Percentiles rank a stretch among this genome's conserved stretches.
phyloP scores from a whole-genome alignment of 53 echinoderm and acorn worm genomes.

The Stichopus horrens region DNA sequence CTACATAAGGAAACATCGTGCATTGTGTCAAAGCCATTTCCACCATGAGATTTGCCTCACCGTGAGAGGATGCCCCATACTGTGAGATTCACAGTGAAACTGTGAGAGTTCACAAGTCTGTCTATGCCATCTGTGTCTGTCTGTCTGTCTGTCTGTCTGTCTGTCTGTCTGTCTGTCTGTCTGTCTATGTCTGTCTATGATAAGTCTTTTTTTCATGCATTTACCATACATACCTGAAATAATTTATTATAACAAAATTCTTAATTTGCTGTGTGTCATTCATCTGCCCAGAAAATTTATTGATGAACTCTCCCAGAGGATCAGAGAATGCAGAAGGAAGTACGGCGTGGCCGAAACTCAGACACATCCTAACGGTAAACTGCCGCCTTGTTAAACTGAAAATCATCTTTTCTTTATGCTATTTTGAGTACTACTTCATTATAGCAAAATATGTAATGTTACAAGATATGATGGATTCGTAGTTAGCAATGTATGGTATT shows the following conservation, averaged over 20 bases:
- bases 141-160: too few relatives aligned
- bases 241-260: background rate
- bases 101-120: too few relatives aligned
- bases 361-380: slow-evolving; percentile 74
- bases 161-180: too few relatives aligned
- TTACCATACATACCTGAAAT: background rate
- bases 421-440: background rate
- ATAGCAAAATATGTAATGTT: background rate
- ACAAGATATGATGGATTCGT: background rate
- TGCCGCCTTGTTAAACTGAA: background rate
- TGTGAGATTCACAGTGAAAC: too few relatives aligned
- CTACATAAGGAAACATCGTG: too few relatives aligned
- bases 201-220: too few relatives aligned
- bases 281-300: slow-evolving; percentile 55
- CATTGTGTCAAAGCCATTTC: too few relatives aligned
- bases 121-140: too few relatives aligned
- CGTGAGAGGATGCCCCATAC: too few relatives aligned
- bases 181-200: too few relatives aligned
- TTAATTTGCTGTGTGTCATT: background rate
- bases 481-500: background rate
- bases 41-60: too few relatives aligned
- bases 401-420: background rate
- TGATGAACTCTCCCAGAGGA: slow-evolving; percentile 53
- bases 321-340: slow-evolving; percentile 50
- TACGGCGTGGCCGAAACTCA: slow-evolving; percentile 76